Percentiles rank a stretch among this genome's conserved stretches.
Evolutionary conservation across 2,113 vertebrate genomes (phyloP).

Genomic region (Pteropus alecto): DNA sequence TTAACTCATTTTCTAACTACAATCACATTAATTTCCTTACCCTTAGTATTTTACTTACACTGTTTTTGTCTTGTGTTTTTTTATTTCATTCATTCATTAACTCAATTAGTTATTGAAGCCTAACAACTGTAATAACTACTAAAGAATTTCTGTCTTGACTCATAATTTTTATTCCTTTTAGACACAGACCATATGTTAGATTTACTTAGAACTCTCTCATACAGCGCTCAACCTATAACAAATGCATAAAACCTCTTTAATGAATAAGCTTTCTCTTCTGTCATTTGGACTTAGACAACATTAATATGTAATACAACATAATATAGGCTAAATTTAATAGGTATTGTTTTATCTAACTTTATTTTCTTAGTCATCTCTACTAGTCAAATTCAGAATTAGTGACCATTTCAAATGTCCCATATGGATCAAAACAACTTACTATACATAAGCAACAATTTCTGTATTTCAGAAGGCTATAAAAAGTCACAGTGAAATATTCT

Average conservation of each 20-base stretch:
- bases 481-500: slow-evolving; percentile 10
- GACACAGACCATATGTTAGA: neutral
- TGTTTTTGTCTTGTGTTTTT: neutral
- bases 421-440: neutral
- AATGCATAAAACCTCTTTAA: neutral
- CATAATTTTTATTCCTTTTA: neutral
- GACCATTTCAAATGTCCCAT: neutral
- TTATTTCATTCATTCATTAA: neutral
- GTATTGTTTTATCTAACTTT: neutral
- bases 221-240: neutral
- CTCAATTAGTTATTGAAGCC: neutral
- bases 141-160: neutral
- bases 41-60: neutral
- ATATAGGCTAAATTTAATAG: neutral
- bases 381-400: neutral
- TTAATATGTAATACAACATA: neutral
- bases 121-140: neutral
- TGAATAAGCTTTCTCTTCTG: neutral
- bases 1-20: neutral
- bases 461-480: slow-evolving; percentile 10
- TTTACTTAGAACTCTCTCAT: neutral
- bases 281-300: neutral
- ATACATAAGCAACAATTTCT: neutral
- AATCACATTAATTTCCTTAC: neutral
- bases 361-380: neutral